Evolutionary conservation across 2,113 vertebrate genomes (phyloP), one percentile per base, ranked within the genome.

Genomic region (Siphamia tubifer): DNA sequence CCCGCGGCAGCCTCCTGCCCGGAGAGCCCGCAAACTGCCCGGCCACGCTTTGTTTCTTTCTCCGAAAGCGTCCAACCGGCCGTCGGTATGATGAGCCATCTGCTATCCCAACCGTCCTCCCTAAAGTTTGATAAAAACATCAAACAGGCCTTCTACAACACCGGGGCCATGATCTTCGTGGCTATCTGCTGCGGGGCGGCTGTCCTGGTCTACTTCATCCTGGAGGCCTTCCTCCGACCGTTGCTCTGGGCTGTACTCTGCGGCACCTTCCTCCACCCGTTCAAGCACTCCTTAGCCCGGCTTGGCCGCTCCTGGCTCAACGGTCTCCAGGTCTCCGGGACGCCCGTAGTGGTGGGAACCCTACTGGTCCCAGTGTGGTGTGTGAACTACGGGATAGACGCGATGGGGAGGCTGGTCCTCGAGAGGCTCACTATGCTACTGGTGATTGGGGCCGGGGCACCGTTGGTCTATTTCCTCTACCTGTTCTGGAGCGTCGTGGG

Each of bases 71-170:
- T 90, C 7, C 92, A 90, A 55, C 91, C 92, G 12, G 89, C 91
- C 6, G 90, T 92, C 31, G 92, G 86, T 10, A 89, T 93, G 86
- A 68, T 93, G 64, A 92, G 89, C 79, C 93, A 94, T 23, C 68
- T 93, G n/a, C 68, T 93, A 4, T 83, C 68, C 8, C 92, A 93
- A n/a, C 92, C 92, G 10, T 82, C 91, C 31, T 90, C 94, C 28
- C 92, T 96, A 3, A 96, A 96, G 72, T 95, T 97, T 69, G 96
- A 98, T 70, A 95, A 95, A 76, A 97, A 96, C 74, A 96, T 98
- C 83, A 98, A 98, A 31, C 97, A 99, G 95, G 97, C 97, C 88
- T 98, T 98, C 77, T 98, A 98, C 84, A 99, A 98, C 87, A 98
- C 95, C 2, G 97, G 97, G 16, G 97, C 97, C 23, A 93, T 98